These are phyloP conservation scores for Tautogolabrus adspersus DNA, from an alignment of 2,113 vertebrate genomes.

Conservation along the genomic window DNA sequence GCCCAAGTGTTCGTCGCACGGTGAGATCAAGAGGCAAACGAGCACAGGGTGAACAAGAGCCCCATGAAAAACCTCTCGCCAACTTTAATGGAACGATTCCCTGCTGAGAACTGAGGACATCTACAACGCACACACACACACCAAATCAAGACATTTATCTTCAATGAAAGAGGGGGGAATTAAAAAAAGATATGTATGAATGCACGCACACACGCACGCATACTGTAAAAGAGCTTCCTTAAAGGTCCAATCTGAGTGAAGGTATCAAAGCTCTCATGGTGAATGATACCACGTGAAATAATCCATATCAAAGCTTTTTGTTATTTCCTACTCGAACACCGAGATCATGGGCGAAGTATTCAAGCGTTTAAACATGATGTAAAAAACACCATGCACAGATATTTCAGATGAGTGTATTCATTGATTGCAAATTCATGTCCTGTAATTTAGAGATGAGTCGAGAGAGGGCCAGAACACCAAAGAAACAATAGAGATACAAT, in stretches of 20 bases:
- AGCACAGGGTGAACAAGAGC: conserved; percentile 71
- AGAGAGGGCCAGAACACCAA: neutral
- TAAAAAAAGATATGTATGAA: conserved; percentile 36
- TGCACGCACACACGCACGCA: conserved; percentile 2
- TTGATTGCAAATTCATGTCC: neutral
- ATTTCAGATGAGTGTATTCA: neutral
- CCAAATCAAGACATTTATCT: conserved; percentile 76
- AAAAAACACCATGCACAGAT: conserved; percentile 1
- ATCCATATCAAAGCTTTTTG: neutral
- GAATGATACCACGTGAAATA: conserved; percentile 31
- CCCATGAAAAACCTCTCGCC: conserved; percentile 64
- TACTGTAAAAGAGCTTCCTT: conserved; percentile 17
- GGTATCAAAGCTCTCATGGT: conserved; percentile 35
- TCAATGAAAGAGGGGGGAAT: conserved; percentile 50
- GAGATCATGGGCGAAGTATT: conserved; percentile 12
- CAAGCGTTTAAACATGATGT: conserved; percentile 8
- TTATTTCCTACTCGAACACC: conserved; percentile 5
- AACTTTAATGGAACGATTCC: conserved; percentile 78
- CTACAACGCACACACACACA: conserved; percentile 22
- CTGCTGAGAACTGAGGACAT: conserved; percentile 75
- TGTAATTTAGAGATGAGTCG: neutral
- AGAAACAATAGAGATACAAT: neutral
- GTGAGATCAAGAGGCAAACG: conserved; percentile 81
- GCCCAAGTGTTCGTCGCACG: conserved; percentile 57
- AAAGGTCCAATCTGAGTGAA: conserved; percentile 39